phyloP scores from a whole-genome alignment of 2,113 vertebrate genomes.

The Ranitomeya variabilis region DNA sequence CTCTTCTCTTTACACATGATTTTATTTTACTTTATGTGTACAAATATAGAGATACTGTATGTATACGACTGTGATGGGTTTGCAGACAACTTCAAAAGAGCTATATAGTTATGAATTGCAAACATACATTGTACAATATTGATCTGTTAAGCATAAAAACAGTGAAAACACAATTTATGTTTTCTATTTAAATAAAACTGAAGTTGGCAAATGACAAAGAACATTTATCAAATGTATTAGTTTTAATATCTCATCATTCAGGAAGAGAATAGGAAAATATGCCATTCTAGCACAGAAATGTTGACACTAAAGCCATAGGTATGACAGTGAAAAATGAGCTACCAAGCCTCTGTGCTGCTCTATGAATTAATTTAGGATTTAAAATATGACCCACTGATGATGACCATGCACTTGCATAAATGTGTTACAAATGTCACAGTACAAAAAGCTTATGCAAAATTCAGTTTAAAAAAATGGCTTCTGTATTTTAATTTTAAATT shows the following conservation, averaged over 20 bases:
- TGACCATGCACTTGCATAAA: constrained; percentile 47
- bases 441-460: constrained; percentile 5
- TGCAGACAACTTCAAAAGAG: not conserved
- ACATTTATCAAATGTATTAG: constrained; percentile 17
- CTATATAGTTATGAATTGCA: not conserved
- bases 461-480: not conserved
- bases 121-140: not conserved
- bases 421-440: constrained; percentile 36
- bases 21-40: not conserved
- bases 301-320: constrained; percentile 49
- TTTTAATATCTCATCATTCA: constrained; percentile 16
- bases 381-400: constrained; percentile 35
- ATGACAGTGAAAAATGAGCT: constrained; percentile 52
- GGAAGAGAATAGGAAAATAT: not conserved
- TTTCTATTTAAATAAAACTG: not conserved
- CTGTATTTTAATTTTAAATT: not conserved
- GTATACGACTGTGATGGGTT: not conserved
- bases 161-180: not conserved
- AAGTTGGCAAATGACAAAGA: not conserved
- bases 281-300: constrained; percentile 21
- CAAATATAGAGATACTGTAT: not conserved
- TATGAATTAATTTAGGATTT: constrained; percentile 49
- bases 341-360: not conserved
- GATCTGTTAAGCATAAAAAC: not conserved
- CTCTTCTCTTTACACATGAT: too few relatives aligned